phyloP scores from a whole-genome alignment of 1,140 invertebrate genomes.

The Sminthurides bifidus region DNA sequence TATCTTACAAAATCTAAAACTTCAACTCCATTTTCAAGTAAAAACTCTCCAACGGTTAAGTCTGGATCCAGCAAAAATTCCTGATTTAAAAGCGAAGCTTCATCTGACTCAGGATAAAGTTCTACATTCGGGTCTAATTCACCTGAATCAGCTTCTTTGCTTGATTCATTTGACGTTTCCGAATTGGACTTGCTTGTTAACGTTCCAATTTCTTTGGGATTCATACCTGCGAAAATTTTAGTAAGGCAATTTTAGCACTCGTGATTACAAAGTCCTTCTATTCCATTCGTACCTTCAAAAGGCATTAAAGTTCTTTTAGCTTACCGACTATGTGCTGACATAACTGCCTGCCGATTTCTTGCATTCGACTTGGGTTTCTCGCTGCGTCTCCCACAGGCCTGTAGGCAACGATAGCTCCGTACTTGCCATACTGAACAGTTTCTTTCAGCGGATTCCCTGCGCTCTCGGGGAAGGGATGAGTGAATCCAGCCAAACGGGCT shows the following conservation, averaged over 20 bases:
- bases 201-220: constrained; percentile 63
- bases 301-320: constrained; percentile 12
- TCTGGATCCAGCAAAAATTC: constrained; percentile 71
- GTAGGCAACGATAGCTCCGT: constrained; percentile 64
- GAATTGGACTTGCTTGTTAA: constrained; percentile 31
- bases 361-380: constrained; percentile 35
- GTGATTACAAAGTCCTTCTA: no score
- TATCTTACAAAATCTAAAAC: constrained; percentile 73
- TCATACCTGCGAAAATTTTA: constrained; percentile 50
- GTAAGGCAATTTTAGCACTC: background rate
- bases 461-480: constrained; percentile 51
- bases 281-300: no score
- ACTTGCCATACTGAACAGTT: constrained; percentile 52
- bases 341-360: constrained; percentile 53
- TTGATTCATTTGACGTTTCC: constrained; percentile 36
- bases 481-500: constrained; percentile 46
- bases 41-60: constrained; percentile 57
- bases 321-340: constrained; percentile 82
- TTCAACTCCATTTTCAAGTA: constrained; percentile 52
- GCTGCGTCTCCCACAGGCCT: constrained; percentile 36
- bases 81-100: constrained; percentile 61
- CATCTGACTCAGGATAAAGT: constrained; percentile 15
- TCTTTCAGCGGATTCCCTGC: constrained; percentile 37
- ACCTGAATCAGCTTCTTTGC: constrained; percentile 43
- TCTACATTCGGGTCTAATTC: constrained; percentile 39